phyloP scores from a whole-genome alignment of 2,888 invertebrate species.

The Agriopis leucophaearia region DNA sequence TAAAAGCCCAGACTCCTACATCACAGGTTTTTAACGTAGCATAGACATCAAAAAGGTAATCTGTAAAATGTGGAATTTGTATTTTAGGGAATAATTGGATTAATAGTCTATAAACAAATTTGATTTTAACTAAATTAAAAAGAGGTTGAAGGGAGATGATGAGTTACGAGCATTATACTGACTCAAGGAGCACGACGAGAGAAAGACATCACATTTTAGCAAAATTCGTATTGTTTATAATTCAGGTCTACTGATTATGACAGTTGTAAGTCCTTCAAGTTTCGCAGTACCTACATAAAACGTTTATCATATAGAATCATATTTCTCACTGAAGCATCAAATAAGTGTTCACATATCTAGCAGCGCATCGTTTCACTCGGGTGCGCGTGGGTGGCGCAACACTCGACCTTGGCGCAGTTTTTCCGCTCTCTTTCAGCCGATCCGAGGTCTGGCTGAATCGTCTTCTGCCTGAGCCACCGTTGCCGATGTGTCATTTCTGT shows the following conservation, averaged over 20 bases:
- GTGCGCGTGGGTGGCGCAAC: constrained; percentile 74
- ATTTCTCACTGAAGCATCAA: constrained; percentile 50
- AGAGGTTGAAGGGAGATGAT: too few species aligned
- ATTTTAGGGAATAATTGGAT: too few species aligned
- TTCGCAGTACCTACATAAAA: constrained; percentile 16
- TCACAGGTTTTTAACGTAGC: too few species aligned
- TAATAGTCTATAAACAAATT: too few species aligned
- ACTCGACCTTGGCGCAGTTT: constrained; percentile 80
- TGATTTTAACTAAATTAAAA: too few species aligned
- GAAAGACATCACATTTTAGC: too few species aligned
- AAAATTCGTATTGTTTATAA: neutral
- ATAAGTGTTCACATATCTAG: constrained; percentile 54
- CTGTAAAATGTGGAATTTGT: too few species aligned
- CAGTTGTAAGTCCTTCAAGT: constrained; percentile 8
- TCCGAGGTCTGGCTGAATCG: constrained; percentile 67
- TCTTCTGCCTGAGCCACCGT: constrained; percentile 59
- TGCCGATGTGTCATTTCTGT: constrained; percentile 54
- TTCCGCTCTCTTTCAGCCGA: constrained; percentile 85
- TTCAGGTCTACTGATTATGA: neutral
- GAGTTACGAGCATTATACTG: too few species aligned
- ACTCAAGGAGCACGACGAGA: too few species aligned
- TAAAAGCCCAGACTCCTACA: too few species aligned
- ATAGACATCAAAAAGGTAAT: too few species aligned
- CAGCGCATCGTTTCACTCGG: constrained; percentile 72
- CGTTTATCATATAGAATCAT: constrained; percentile 40